Evolutionary conservation across 2,888 invertebrate species (phyloP).

Genomic region (Brachypalpus laphriformis): DNA sequence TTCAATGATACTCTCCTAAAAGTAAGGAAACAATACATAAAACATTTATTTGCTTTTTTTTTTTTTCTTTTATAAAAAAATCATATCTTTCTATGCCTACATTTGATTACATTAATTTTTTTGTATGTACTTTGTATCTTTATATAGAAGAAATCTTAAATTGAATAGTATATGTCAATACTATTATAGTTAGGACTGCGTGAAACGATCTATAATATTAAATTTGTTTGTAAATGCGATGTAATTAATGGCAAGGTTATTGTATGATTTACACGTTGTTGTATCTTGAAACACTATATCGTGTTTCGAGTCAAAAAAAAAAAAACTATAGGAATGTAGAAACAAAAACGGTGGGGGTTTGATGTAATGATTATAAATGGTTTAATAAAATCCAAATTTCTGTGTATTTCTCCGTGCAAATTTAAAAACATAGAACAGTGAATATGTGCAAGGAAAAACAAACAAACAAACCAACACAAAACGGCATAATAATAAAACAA

Average conservation of each 20-base stretch:
- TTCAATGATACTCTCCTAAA: constrained; percentile 10
- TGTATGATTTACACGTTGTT: not conserved
- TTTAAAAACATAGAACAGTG: constrained; percentile 4
- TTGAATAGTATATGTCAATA: constrained; percentile 6
- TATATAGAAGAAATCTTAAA: not conserved
- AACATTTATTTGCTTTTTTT: not conserved
- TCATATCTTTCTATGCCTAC: constrained; percentile 18
- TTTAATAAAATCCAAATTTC: not conserved
- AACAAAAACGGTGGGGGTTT: constrained; percentile 38
- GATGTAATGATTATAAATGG: not conserved
- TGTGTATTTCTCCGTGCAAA: not conserved
- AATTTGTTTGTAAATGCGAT: not conserved
- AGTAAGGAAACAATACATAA: constrained; percentile 20
- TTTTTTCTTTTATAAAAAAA: not conserved
- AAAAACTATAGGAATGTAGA: constrained; percentile 37
- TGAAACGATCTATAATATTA: not conserved
- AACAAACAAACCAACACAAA: not conserved
- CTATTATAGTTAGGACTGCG: not conserved
- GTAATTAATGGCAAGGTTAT: constrained; percentile 5
- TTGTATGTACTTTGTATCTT: not conserved
- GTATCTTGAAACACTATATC: not conserved
- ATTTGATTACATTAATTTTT: not conserved
- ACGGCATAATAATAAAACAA: not conserved
- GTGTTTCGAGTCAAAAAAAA: not conserved
- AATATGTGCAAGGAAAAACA: constrained; percentile 5